Evolutionary conservation across 2,888 invertebrate genomes (phyloP).

Genomic region (Steromphala cineraria): DNA sequence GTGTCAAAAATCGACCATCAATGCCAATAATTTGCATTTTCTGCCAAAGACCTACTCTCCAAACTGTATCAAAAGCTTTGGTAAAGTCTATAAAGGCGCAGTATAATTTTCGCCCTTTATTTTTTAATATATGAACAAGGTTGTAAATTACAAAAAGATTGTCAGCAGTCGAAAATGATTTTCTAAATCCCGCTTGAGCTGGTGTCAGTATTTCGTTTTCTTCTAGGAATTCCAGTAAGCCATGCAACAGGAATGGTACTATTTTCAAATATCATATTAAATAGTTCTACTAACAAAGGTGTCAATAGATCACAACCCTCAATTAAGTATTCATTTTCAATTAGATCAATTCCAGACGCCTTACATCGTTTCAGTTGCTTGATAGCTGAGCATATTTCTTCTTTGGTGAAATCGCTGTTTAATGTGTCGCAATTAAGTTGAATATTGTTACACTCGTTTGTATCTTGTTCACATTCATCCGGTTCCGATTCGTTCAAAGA

Average conservation of each 20-base stretch:
- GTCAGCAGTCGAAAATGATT: background rate
- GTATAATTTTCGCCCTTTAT: background rate
- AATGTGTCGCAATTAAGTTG: background rate
- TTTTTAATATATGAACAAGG: constrained; percentile 1
- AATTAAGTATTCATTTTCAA: constrained; percentile 26
- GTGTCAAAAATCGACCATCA: background rate
- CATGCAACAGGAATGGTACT: constrained; percentile 17
- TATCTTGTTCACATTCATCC: too few relatives aligned
- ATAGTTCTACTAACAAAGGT: background rate
- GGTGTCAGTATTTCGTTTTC: background rate
- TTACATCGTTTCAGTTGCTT: constrained; percentile 15
- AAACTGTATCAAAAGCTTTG: constrained; percentile 14
- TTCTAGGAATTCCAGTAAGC: background rate
- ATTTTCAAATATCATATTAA: constrained; percentile 22
- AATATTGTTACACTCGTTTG: too few relatives aligned
- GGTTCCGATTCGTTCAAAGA: too few relatives aligned
- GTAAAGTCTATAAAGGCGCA: background rate
- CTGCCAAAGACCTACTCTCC: constrained; percentile 16
- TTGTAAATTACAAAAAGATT: constrained; percentile 11
- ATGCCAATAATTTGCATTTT: background rate
- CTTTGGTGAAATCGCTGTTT: constrained; percentile 3
- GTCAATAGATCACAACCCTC: background rate
- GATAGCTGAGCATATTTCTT: constrained; percentile 11
- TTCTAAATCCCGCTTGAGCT: background rate
- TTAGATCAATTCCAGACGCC: background rate